Evolutionary conservation across 2,113 vertebrate species (phyloP), one percentile per base, ranked within the genome.

Genomic region (Centropus unirufus): DNA sequence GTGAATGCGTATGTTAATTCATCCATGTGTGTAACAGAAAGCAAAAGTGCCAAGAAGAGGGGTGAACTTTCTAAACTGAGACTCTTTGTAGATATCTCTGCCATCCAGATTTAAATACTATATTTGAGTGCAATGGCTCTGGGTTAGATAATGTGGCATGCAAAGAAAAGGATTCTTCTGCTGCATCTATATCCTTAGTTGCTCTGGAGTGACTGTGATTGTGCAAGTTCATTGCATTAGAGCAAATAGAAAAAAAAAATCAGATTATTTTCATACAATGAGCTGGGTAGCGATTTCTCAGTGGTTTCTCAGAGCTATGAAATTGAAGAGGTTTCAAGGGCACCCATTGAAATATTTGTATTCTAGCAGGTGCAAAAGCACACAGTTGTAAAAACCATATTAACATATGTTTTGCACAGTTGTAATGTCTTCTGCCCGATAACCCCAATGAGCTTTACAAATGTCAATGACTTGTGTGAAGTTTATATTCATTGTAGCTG

Each of bases 341-440:
- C n/a, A 89, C 47, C 49, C 82, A n/a, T 81, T 82, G 90, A 61
- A 89, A 79, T 76, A 76, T 64, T 85, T 87, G 36, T 69, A 73
- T 76, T 73, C 36, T 73, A 80, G 24, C 39, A 85, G 40, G 22
- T 87, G 49, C 34, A 54, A 49, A 85, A 72, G 7, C 19, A 76
- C 82, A 57, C 40, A 63, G 83, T 76, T 70, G 42, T 67, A 92
- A 64, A 62, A 29, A 30, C 73, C 0, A 0, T 59, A 54, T 72
- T 79, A 90, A 52, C 8, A 29, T 3, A 4, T 15, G 0, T 57
- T 81, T 94, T 94, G 49, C 42, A 69, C 29, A 62, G 67, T 14
- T 42, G 32, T 61, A 58, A 59, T 80, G 44, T 76, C n/a, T 86
- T 82, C 72, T 91, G 26, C 73, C 19, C 26, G 34, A 32, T 44